These are phyloP conservation scores for Pseudochromis fuscus DNA, from an alignment of 2,797 vertebrate species.

Conservation along the genomic window DNA sequence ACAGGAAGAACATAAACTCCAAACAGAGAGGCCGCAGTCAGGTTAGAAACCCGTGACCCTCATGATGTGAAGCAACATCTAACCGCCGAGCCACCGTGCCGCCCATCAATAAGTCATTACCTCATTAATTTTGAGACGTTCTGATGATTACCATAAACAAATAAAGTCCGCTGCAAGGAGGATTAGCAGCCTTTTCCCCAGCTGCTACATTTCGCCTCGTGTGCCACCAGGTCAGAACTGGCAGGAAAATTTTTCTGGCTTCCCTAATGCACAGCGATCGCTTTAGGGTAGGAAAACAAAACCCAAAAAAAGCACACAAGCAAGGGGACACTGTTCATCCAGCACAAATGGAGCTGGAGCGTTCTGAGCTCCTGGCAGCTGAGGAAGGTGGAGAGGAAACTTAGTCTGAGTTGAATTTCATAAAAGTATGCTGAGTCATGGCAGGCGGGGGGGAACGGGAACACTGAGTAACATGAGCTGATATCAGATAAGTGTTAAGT, in stretches of 20 bases:
- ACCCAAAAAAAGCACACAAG: constrained; percentile 13
- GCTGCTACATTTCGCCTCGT: constrained; percentile 18
- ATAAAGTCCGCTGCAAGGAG: constrained; percentile 22
- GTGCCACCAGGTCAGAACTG: constrained; percentile 35
- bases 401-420: constrained; percentile 4
- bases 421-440: not conserved
- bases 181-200: constrained; percentile 16
- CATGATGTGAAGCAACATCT: constrained; percentile 22
- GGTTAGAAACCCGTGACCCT: constrained; percentile 17
- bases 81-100: constrained; percentile 8
- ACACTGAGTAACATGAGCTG: not conserved
- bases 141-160: constrained; percentile 53
- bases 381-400: constrained; percentile 12
- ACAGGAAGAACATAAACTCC: constrained; percentile 3
- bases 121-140: constrained; percentile 51
- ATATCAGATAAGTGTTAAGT: not conserved
- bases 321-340: constrained; percentile 29
- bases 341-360: constrained; percentile 32
- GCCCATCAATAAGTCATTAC: constrained; percentile 59
- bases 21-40: constrained; percentile 1
- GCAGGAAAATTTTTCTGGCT: constrained; percentile 32
- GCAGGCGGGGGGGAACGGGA: not conserved
- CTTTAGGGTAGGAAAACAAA: constrained; percentile 27
- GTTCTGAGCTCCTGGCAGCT: constrained; percentile 25
- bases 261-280: constrained; percentile 27